A percentile compares a stretch with the other conserved stretches of the same genome.
These are phyloP conservation scores for Chiloscyllium punctatum DNA, from an alignment of 2,797 vertebrate genomes.

Conservation along the genomic window DNA sequence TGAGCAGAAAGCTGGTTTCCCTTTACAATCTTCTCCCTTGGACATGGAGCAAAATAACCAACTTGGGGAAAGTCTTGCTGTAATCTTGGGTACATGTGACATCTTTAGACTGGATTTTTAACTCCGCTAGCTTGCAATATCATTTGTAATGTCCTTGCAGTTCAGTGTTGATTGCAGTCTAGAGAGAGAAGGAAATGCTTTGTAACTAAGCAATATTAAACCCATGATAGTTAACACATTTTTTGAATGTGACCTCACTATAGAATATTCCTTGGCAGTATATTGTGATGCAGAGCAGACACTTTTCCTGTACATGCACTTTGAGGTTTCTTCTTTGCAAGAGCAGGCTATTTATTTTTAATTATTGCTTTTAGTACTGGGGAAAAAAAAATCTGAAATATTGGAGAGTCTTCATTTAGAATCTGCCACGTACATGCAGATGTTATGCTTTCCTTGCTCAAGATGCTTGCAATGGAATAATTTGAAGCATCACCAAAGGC, in stretches of 20 bases:
- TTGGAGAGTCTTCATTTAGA: not conserved
- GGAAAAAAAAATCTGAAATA: not conserved
- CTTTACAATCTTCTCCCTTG: not conserved
- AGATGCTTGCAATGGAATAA: not conserved
- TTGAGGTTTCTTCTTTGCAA: not conserved
- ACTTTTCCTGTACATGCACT: not conserved
- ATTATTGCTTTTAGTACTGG: not conserved
- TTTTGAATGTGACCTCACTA: not conserved
- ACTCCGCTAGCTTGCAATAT: not conserved
- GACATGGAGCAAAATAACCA: not conserved
- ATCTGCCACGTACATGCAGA: slow-evolving; percentile 8
- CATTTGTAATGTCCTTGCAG: not conserved
- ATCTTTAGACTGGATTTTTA: not conserved
- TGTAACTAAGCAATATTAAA: not conserved
- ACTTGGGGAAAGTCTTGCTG: not conserved
- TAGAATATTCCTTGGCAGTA: not conserved
- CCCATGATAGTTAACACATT: not conserved
- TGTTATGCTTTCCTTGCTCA: too few species aligned
- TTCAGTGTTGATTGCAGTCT: not conserved
- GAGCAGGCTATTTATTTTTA: not conserved
- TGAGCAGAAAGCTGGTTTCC: not conserved
- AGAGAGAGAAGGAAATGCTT: not conserved
- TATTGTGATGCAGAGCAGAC: not conserved
- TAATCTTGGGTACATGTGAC: too few species aligned
- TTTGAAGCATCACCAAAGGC: not conserved